phyloP scores from a whole-genome alignment of 2,113 vertebrate species.

The Platycercus adscitus region DNA sequence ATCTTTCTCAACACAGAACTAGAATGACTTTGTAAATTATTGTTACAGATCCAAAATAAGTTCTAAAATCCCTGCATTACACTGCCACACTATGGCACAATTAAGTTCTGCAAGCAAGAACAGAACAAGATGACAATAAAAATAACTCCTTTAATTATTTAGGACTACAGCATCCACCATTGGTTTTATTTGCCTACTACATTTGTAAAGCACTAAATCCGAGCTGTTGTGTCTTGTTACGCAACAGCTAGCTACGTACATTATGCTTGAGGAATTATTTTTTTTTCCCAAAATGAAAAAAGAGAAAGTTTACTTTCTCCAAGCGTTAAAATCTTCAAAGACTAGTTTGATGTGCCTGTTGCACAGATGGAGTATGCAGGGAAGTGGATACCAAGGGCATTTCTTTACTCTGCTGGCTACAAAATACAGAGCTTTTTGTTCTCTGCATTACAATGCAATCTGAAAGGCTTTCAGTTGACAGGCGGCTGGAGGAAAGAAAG shows the following conservation, averaged over 20 bases:
- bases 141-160: background rate
- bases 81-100: conserved; percentile 69
- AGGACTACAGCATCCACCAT: background rate
- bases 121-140: background rate
- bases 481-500: background rate
- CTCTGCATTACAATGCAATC: background rate
- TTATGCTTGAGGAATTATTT: background rate
- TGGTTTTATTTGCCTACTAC: background rate
- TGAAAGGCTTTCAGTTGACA: conserved; percentile 1
- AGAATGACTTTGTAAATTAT: background rate
- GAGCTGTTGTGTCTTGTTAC: background rate
- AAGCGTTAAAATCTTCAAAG: conserved; percentile 21
- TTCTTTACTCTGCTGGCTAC: conserved; percentile 7
- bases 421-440: conserved; percentile 20
- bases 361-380: background rate
- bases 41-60: background rate
- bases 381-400: background rate
- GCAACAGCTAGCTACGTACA: background rate
- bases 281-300: background rate
- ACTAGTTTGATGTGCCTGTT: background rate
- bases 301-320: background rate
- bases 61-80: conserved; percentile 30
- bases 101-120: conserved; percentile 55
- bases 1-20: background rate
- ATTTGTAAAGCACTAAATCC: background rate